Percentiles rank a stretch among this genome's conserved stretches.
Conservation (phyloP, 2,797 vertebrate genomes). For the Clarias pachynema region DNA sequence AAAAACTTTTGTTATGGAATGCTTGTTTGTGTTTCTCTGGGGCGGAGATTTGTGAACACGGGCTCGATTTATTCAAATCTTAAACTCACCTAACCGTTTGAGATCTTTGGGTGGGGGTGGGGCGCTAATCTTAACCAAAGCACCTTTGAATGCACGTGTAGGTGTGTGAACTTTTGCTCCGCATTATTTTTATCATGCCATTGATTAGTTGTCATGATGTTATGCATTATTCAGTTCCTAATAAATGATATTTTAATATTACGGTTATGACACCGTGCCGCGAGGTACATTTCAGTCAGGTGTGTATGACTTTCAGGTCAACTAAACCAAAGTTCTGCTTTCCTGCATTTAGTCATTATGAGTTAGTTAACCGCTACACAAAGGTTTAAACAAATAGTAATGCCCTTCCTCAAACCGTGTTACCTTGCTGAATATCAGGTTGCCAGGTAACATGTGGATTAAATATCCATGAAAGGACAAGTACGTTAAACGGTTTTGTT, state of each 20-base stretch:
- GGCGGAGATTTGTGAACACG: not conserved
- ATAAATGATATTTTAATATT: not conserved
- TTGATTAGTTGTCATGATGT: not conserved
- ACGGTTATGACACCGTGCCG: not conserved
- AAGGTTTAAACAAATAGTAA: not conserved
- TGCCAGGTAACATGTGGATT: not conserved
- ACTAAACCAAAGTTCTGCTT: not conserved
- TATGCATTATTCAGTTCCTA: not conserved
- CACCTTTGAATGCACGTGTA: not conserved
- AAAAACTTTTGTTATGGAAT: not conserved
- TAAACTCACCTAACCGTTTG: not conserved
- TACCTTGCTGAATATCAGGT: not conserved
- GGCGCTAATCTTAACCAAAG: not conserved
- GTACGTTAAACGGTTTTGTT: constrained; percentile 10
- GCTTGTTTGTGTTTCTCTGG: not conserved
- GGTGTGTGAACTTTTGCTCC: not conserved
- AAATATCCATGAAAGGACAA: not conserved
- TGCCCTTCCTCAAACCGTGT: not conserved
- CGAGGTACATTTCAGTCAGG: not conserved
- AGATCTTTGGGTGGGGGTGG: not conserved
- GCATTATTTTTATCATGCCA: not conserved
- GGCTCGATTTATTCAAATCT: not conserved
- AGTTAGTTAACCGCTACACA: not conserved
- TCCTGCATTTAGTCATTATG: not conserved
- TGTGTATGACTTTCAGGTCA: not conserved